These are phyloP conservation scores for Pterostichus madidus DNA, from an alignment of 2,888 invertebrate species.

Conservation along the genomic window DNA sequence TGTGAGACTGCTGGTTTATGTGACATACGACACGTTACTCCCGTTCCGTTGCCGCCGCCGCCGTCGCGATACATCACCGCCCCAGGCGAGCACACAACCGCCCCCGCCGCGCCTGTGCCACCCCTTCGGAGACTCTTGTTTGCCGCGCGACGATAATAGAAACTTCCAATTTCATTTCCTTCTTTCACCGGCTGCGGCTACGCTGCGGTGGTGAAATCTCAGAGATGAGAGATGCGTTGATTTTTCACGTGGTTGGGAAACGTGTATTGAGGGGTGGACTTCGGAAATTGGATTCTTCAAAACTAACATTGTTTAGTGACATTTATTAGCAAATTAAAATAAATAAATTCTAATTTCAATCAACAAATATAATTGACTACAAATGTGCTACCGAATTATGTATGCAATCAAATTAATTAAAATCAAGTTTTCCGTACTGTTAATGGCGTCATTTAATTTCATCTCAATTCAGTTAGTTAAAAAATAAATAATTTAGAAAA, in stretches of 20 bases:
- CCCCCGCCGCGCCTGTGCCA: slow-evolving; percentile 2
- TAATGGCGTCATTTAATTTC: too few species aligned
- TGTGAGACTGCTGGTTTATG: slow-evolving; percentile 60
- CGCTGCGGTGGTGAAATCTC: slow-evolving; percentile 24
- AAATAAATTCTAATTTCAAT: too few species aligned
- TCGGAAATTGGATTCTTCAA: not conserved
- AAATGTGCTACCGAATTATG: too few species aligned
- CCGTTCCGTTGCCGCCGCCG: slow-evolving; percentile 26
- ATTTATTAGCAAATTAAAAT: too few species aligned
- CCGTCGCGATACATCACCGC: slow-evolving; percentile 56
- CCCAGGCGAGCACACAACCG: slow-evolving; percentile 11
- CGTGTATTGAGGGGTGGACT: not conserved
- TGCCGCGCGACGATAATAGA: slow-evolving; percentile 55
- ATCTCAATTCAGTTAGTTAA: too few species aligned
- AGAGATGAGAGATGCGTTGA: not conserved
- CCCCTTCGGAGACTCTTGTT: slow-evolving; percentile 9
- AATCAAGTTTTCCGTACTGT: too few species aligned
- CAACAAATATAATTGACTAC: too few species aligned
- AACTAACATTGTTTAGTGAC: not conserved
- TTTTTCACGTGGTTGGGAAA: not conserved
- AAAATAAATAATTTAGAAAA: too few species aligned
- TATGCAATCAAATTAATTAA: too few species aligned
- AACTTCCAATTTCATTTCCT: slow-evolving; percentile 63
- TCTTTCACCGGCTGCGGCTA: slow-evolving; percentile 29
- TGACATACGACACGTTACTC: slow-evolving; percentile 63